A percentile compares a stretch with the other conserved stretches of the same genome.
Conservation (phyloP, 2,888 invertebrate genomes). For the Ichneumoninae sp. region DNA sequence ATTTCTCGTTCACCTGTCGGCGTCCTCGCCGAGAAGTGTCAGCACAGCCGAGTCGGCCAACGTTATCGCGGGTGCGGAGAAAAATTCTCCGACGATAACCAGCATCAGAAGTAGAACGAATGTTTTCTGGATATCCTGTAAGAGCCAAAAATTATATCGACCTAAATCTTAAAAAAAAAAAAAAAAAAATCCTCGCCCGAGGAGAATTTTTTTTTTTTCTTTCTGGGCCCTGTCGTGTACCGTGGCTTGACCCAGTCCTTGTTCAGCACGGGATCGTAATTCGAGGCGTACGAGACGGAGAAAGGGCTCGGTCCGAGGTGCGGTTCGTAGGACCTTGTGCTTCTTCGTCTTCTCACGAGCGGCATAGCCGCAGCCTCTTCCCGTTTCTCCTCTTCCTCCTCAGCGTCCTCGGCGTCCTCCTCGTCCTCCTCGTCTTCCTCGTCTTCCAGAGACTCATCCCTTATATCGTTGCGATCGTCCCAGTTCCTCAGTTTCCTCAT, state of each 20-base stretch:
- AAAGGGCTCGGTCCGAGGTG: conserved; percentile 89
- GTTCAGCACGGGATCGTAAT: conserved; percentile 90
- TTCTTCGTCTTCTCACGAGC: conserved; percentile 72
- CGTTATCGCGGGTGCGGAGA: conserved; percentile 97
- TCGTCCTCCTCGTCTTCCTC: conserved; percentile 69
- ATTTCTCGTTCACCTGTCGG: conserved; percentile 86
- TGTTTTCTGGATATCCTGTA: conserved; percentile 95
- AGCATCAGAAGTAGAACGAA: conserved; percentile 97
- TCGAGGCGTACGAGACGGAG: conserved; percentile 90
- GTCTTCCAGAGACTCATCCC: conserved; percentile 50
- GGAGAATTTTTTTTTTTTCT: conserved; percentile 33
- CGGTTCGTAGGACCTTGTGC: conserved; percentile 60
- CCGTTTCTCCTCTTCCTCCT: conserved; percentile 59
- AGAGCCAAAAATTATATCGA: conserved; percentile 28
- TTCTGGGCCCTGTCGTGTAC: too few relatives aligned
- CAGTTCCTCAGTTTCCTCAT: conserved; percentile 62
- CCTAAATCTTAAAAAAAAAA: background rate
- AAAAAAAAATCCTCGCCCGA: conserved; percentile 9
- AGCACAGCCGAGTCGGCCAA: conserved; percentile 97
- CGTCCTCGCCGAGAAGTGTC: conserved; percentile 94
- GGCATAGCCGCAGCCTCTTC: conserved; percentile 64
- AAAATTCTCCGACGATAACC: conserved; percentile 98
- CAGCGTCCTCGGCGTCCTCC: conserved; percentile 66
- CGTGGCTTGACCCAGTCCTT: conserved; percentile 94
- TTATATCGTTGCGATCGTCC: conserved; percentile 48